phyloP scores from a whole-genome alignment of 2,888 invertebrate genomes.

The Escarpia spicata region DNA sequence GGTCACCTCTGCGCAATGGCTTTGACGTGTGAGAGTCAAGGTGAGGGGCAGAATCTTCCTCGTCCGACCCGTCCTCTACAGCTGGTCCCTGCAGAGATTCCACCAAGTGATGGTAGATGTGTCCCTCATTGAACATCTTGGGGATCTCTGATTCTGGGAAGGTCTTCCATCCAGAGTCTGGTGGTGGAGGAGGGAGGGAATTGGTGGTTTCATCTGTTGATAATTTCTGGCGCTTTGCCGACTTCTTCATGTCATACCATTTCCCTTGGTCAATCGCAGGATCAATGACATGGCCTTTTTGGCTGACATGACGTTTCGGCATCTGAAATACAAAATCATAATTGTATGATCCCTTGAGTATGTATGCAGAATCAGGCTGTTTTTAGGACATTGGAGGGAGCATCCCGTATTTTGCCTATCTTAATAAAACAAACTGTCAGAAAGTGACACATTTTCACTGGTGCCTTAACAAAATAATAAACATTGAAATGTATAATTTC shows the following conservation, averaged over 20 bases:
- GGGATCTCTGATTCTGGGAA: background rate
- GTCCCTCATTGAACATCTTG: background rate
- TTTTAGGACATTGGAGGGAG: too few relatives aligned
- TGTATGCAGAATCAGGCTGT: too few relatives aligned
- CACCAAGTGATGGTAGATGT: background rate
- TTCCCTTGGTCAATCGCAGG: background rate
- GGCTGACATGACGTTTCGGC: background rate
- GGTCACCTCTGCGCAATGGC: background rate
- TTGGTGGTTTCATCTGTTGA: background rate
- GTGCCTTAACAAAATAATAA: too few relatives aligned
- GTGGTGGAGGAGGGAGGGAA: background rate
- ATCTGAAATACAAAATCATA: background rate
- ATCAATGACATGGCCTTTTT: background rate
- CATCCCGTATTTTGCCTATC: too few relatives aligned
- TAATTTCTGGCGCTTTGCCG: background rate
- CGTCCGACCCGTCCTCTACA: background rate
- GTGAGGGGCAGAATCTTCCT: background rate
- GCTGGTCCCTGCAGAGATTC: background rate
- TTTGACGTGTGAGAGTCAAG: background rate
- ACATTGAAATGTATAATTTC: too few relatives aligned
- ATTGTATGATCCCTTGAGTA: background rate
- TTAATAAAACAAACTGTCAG: too few relatives aligned
- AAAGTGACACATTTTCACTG: too few relatives aligned
- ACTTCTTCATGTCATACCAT: background rate
- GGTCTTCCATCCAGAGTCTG: background rate